A percentile compares a stretch with the other conserved stretches of the same genome.
Conservation (phyloP, 1,140 invertebrate species). For the Mylabris phalerata region DNA sequence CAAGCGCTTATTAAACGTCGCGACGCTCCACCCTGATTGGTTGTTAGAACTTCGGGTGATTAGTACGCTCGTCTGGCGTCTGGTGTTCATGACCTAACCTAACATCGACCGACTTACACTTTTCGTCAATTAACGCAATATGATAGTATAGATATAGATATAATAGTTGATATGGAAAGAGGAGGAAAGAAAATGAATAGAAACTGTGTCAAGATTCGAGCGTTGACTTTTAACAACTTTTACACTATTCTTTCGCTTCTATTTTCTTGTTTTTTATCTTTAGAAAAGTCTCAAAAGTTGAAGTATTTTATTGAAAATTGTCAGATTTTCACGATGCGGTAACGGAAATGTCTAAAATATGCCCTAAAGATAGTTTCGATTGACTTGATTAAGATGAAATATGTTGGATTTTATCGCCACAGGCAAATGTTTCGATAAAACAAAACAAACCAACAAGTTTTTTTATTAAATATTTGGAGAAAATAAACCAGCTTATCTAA, state of each 20-base stretch:
- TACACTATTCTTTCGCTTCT: too few species aligned
- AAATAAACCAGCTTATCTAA: background rate
- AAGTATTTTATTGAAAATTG: too few species aligned
- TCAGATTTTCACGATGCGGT: too few species aligned
- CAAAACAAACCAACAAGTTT: background rate
- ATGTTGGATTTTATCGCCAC: too few species aligned
- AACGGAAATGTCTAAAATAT: too few species aligned
- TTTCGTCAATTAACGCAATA: slow-evolving; percentile 11
- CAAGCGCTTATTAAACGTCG: slow-evolving; percentile 26
- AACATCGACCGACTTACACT: slow-evolving; percentile 22
- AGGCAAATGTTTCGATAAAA: too few species aligned
- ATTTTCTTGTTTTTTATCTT: too few species aligned
- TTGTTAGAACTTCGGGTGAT: slow-evolving; percentile 24
- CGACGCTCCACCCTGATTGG: slow-evolving; percentile 24
- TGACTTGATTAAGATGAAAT: too few species aligned
- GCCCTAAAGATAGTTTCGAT: too few species aligned
- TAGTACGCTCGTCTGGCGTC: slow-evolving; percentile 24
- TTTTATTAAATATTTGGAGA: background rate
- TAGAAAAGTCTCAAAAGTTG: too few species aligned
- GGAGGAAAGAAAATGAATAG: background rate
- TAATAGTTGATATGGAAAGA: background rate
- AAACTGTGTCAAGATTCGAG: slow-evolving; percentile 17
- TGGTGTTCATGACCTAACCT: slow-evolving; percentile 17
- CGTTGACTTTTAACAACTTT: background rate
- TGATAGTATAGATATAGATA: background rate